Conservation (phyloP, 2,797 vertebrate genomes). For the Cygnus olor region DNA sequence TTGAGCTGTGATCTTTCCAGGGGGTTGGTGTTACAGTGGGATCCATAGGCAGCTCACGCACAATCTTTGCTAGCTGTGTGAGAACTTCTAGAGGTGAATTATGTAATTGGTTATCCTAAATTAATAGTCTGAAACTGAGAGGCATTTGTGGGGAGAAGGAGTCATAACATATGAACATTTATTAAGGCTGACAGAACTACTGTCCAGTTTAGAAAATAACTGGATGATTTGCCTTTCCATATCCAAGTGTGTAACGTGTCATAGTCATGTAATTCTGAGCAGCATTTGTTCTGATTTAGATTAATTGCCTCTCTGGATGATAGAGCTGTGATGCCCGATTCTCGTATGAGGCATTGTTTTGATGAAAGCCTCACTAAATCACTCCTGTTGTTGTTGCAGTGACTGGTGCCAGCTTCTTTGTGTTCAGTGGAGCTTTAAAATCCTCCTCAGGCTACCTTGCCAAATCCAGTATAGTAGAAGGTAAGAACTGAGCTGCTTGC, state of each 20-base stretch:
- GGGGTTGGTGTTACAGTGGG: neutral
- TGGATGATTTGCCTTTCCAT: neutral
- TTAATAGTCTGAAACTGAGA: neutral
- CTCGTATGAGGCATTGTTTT: neutral
- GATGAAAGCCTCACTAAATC: conserved; percentile 1
- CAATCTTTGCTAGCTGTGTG: neutral
- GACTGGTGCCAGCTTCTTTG: conserved; percentile 98
- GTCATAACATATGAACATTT: neutral
- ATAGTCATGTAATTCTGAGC: neutral
- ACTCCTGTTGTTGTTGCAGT: conserved; percentile 81
- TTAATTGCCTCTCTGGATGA: neutral
- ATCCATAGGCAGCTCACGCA: neutral
- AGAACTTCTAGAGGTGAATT: neutral
- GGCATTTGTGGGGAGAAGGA: neutral
- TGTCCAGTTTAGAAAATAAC: neutral
- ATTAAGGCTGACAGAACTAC: neutral
- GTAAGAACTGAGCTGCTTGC: conserved; percentile 78
- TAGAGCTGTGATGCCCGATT: neutral
- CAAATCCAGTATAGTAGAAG: conserved; percentile 99
- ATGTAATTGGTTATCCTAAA: neutral
- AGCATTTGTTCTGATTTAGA: neutral
- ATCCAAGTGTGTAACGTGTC: neutral
- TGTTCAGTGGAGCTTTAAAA: conserved; percentile 98
- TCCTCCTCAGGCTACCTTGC: conserved; percentile 94
- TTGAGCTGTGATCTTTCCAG: neutral